phyloP scores from a whole-genome alignment of 2,113 vertebrate genomes.

The Peromyscus californicus region DNA sequence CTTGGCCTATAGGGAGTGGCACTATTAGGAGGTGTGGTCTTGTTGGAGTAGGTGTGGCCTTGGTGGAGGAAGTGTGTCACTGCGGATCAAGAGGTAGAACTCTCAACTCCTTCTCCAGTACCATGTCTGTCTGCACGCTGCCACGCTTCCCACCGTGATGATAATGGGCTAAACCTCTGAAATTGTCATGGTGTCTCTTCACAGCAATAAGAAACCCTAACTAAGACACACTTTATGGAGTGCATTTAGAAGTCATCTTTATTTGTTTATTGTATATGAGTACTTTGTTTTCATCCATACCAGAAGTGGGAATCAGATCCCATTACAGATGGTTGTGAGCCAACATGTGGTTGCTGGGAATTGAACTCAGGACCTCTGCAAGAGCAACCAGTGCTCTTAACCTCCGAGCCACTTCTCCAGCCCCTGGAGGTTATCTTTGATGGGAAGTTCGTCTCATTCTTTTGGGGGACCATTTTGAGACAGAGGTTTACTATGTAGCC shows the following conservation, averaged over 20 bases:
- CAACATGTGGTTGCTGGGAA: no score
- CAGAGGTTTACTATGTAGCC: neutral
- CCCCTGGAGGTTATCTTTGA: neutral
- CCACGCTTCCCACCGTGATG: neutral
- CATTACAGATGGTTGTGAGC: no score
- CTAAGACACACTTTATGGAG: neutral
- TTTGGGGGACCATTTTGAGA: neutral
- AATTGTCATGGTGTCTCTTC: neutral
- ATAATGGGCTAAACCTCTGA: neutral
- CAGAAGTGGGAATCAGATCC: no score
- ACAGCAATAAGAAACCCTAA: neutral
- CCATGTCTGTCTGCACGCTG: neutral
- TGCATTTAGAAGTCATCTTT: neutral
- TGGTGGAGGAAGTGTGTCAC: neutral
- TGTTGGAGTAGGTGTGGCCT: neutral
- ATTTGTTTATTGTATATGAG: no score
- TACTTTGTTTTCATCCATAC: no score
- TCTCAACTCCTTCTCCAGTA: neutral
- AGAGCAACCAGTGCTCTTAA: no score
- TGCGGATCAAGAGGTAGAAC: neutral
- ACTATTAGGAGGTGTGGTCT: neutral
- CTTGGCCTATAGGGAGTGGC: neutral
- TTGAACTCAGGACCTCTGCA: no score
- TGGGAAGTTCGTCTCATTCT: neutral
- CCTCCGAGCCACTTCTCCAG: no score